Conservation (phyloP, 2,797 vertebrate species). For the Dermochelys coriacea region DNA sequence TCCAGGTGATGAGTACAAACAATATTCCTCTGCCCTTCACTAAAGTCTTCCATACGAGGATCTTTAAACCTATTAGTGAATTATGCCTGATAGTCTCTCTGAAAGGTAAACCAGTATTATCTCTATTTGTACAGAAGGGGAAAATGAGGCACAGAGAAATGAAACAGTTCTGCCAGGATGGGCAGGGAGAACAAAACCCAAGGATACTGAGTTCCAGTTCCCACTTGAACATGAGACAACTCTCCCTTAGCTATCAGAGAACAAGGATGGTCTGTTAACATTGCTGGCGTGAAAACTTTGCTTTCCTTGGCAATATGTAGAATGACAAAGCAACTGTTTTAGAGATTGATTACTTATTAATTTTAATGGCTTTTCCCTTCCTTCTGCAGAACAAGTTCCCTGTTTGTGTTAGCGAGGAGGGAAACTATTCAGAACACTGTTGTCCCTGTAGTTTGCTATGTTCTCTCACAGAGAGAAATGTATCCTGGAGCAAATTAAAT, state of each 20-base stretch:
- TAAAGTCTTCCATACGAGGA: background rate
- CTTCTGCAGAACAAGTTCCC: background rate
- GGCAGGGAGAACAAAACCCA: background rate
- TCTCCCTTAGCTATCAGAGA: background rate
- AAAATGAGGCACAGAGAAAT: background rate
- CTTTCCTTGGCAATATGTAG: background rate
- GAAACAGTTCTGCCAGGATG: background rate
- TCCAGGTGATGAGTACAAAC: background rate
- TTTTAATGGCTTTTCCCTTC: constrained; percentile 54
- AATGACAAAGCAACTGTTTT: constrained; percentile 26
- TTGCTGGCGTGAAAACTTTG: constrained; percentile 30
- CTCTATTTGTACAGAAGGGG: background rate
- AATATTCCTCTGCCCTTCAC: background rate
- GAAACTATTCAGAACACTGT: constrained; percentile 25
- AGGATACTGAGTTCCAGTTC: background rate
- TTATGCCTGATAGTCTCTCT: background rate
- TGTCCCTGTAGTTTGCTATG: background rate
- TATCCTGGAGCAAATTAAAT: constrained; percentile 36
- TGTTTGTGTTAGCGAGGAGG: background rate
- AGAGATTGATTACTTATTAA: constrained; percentile 33
- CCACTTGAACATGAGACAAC: background rate
- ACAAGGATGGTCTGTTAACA: background rate
- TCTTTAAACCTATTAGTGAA: background rate
- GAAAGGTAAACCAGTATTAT: background rate
- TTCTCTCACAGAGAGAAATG: constrained; percentile 20